Evolutionary conservation across 2,888 invertebrate genomes (phyloP).

Genomic region (Lydus trimaculatus): DNA sequence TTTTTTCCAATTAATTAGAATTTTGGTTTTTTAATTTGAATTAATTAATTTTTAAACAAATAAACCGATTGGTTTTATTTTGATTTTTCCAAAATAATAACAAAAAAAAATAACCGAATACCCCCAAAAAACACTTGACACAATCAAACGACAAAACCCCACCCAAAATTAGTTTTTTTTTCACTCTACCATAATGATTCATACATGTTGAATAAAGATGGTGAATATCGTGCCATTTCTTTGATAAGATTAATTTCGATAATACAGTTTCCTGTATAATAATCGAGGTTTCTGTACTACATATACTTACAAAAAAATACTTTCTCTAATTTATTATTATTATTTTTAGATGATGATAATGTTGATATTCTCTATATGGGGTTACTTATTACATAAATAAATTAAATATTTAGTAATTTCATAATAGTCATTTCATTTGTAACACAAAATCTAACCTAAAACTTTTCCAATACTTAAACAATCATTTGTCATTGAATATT

Average conservation of each 20-base stretch:
- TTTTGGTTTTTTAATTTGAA: too few relatives aligned
- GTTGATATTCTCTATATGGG: too few relatives aligned
- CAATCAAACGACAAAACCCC: slow-evolving; percentile 38
- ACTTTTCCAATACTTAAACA: too few relatives aligned
- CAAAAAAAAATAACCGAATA: neutral
- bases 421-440: neutral
- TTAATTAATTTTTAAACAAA: too few relatives aligned
- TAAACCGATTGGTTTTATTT: too few relatives aligned
- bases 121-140: slow-evolving; percentile 12
- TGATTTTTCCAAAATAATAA: neutral
- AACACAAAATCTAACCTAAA: neutral
- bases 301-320: too few relatives aligned
- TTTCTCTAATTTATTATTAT: neutral
- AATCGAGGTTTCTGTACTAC: too few relatives aligned
- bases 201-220: neutral
- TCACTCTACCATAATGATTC: neutral
- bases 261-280: neutral
- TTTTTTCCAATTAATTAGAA: too few relatives aligned
- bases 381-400: neutral
- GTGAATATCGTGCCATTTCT: neutral
- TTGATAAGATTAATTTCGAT: neutral
- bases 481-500: neutral
- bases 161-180: slow-evolving; percentile 42
- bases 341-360: too few relatives aligned
- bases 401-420: too few relatives aligned